A percentile compares a stretch with the other conserved stretches of the same genome.
These are phyloP conservation scores for Nannospalax galili DNA, from an alignment of 2,113 vertebrate genomes.

Conservation along the genomic window DNA sequence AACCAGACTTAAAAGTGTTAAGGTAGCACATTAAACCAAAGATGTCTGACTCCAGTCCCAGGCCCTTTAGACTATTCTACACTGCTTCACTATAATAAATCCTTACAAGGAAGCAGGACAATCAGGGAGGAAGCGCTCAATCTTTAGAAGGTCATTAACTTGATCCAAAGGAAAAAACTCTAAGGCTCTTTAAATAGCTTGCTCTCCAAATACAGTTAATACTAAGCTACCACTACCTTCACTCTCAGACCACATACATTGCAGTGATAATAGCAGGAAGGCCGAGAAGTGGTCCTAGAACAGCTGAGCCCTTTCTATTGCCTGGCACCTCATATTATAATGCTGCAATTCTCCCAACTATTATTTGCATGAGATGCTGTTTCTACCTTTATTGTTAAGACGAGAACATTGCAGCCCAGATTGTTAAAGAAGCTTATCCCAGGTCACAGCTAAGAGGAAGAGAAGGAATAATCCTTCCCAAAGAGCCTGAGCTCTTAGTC, in stretches of 20 bases:
- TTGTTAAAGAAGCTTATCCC: background rate
- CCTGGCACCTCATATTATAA: background rate
- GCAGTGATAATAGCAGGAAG: background rate
- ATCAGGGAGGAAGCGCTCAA: background rate
- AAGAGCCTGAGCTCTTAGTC: background rate
- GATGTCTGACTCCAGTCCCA: background rate
- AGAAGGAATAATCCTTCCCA: background rate
- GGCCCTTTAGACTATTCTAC: background rate
- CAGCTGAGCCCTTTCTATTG: background rate
- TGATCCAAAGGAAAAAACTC: constrained; percentile 10
- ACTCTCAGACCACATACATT: background rate
- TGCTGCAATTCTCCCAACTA: background rate
- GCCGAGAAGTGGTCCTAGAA: background rate
- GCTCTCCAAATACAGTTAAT: background rate
- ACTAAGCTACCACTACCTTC: background rate
- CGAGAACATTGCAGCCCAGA: background rate
- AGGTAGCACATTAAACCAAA: background rate
- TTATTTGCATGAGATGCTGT: background rate
- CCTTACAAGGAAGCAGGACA: background rate
- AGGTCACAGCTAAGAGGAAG: background rate
- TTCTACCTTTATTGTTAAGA: background rate
- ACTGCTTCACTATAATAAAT: background rate
- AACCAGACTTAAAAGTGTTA: background rate
- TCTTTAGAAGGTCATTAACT: constrained; percentile 2
- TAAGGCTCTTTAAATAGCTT: background rate